phyloP scores from a whole-genome alignment of 2,888 invertebrate species.

The Gasteruption jaculator region DNA sequence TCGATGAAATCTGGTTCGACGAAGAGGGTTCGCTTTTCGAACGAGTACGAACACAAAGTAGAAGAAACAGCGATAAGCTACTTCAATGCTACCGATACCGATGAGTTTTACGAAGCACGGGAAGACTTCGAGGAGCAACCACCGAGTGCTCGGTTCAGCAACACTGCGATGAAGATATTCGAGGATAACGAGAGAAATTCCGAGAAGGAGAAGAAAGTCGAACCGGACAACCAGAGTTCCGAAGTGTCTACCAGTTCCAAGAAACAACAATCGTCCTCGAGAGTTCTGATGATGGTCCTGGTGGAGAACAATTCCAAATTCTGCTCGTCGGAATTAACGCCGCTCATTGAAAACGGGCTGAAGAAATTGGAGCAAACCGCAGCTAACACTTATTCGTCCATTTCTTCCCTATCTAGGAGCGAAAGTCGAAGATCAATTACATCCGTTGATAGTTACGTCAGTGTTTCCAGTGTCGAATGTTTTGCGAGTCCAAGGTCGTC shows the following conservation, averaged over 20 bases:
- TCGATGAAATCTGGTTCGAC: constrained; percentile 20
- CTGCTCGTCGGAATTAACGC: constrained; percentile 29
- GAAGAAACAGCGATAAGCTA: not conserved
- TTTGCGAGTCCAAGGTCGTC: constrained; percentile 16
- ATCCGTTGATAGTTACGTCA: constrained; percentile 31
- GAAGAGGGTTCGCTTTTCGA: constrained; percentile 37
- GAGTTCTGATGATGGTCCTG: constrained; percentile 43
- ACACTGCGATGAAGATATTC: constrained; percentile 12
- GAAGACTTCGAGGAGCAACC: constrained; percentile 10
- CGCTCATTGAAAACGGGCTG: constrained; percentile 38
- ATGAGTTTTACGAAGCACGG: constrained; percentile 30
- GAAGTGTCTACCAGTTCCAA: not conserved
- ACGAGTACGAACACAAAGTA: constrained; percentile 25
- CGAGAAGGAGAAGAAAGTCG: constrained; percentile 21
- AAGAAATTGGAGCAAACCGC: constrained; percentile 32
- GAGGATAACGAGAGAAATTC: constrained; percentile 22
- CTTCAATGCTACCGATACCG: constrained; percentile 22
- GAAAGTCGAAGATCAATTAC: constrained; percentile 21
- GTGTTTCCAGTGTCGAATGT: constrained; percentile 25
- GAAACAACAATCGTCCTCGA: constrained; percentile 24
- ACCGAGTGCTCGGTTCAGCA: constrained; percentile 1
- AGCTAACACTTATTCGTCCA: constrained; percentile 3
- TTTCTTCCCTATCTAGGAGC: too few species aligned
- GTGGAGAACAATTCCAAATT: constrained; percentile 31
- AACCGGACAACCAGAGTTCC: constrained; percentile 6